Base-by-base conservation (phyloP, 2,888 invertebrate genomes). In the Luperina nickerlii region DNA sequence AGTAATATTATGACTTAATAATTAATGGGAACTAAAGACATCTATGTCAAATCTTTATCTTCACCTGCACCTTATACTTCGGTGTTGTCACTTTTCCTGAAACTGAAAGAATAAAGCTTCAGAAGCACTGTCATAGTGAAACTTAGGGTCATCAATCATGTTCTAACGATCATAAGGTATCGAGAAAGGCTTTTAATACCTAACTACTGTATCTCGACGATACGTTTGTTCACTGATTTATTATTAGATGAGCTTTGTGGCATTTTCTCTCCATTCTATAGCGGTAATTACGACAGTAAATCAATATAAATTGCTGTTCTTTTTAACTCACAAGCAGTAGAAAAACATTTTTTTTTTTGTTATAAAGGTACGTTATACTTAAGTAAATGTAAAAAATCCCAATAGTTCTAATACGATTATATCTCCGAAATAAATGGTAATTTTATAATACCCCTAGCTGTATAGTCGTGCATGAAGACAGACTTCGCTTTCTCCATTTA, bases 111-210 rank as follows among this genome's bases (percentile, higher is more conserved):
- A 60, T 60, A 18, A 81, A 60, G 15, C 62, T 74, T 32, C 20
- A 32, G n/a, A 51, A 60, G 6, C 38, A 66, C 20, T 81, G 20
- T 32, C n/a, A 20, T 5, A 42, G 57, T 8, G 8, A 51, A 74
- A 81, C 60, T 81, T 66, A 81, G 32, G n/a, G n/a, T 54, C 60
- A 74, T 81, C 51, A 80, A 82, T 81, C 48, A 66, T 51, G 66
- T 42, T 66, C 15, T 66, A 20, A 32, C 27, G 42, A 60, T 51
- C 15, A 74, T 74, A 48, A 60, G 75, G 51, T 75, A 74, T 38
- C 45, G 67, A 38, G 51, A 68, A 75, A 54, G 62, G 60, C 60
- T 82, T 79, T 80, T 75, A 82, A n/a, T 57, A n/a, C n/a, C n/a
- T n/a, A 48, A 65, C 45, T 66, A 70, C 42, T 57, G 45, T n/a